These are phyloP conservation scores for Tyrannus savana DNA, from an alignment of 2,113 vertebrate species.

Conservation along the genomic window DNA sequence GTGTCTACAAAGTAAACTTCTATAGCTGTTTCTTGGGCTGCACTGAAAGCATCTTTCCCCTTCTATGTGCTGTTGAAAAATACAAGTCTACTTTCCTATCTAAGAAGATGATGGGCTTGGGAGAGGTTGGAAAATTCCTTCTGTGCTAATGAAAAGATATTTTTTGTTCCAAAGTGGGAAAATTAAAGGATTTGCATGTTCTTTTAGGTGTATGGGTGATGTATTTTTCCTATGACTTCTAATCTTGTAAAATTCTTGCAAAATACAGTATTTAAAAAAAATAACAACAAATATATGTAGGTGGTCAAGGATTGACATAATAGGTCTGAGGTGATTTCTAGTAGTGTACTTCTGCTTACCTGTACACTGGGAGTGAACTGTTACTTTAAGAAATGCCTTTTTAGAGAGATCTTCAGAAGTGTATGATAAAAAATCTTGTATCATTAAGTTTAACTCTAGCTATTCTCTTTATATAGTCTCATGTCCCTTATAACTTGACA, in stretches of 20 bases:
- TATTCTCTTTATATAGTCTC: not conserved
- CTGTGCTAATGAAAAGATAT: not conserved
- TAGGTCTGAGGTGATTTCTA: not conserved
- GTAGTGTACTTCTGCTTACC: not conserved
- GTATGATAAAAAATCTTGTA: not conserved
- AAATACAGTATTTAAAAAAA: not conserved
- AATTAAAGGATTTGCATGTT: not conserved
- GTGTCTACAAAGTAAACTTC: not conserved
- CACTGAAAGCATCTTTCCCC: not conserved
- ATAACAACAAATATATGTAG: accelerated
- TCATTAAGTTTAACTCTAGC: not conserved
- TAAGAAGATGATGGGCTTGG: not conserved
- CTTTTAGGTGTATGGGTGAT: not conserved
- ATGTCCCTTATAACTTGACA: not conserved
- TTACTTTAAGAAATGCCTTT: not conserved
- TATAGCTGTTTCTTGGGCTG: not conserved
- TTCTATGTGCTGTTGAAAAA: not conserved
- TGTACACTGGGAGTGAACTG: not conserved
- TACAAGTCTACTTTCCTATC: not conserved
- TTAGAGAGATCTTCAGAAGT: not conserved
- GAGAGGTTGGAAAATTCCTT: not conserved
- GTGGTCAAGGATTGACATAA: not conserved
- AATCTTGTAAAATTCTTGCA: not conserved
- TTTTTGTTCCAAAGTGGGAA: not conserved
- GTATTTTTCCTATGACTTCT: not conserved